Percentiles rank a stretch among this genome's conserved stretches.
These are phyloP conservation scores for Piscicola geometra DNA, from an alignment of 2,888 invertebrate species.

Conservation along the genomic window DNA sequence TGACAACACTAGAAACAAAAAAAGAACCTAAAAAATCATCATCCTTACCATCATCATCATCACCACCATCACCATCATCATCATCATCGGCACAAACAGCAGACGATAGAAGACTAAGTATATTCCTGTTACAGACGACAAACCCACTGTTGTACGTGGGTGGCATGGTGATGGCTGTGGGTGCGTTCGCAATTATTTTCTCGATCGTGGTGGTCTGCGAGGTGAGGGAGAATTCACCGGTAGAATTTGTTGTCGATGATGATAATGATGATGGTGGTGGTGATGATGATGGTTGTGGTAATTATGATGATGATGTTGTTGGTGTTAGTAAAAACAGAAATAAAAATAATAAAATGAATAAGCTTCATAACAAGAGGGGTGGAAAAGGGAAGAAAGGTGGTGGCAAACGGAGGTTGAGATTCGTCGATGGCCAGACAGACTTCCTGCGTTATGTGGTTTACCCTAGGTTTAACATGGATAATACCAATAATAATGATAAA, in stretches of 20 bases:
- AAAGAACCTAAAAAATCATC: background rate
- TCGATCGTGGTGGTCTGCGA: slow-evolving; percentile 98
- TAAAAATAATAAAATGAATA: background rate
- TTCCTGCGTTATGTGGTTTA: no score
- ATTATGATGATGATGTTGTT: background rate
- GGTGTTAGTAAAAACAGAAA: background rate
- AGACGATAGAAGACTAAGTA: background rate
- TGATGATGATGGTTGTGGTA: background rate
- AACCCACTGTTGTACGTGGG: slow-evolving; percentile 69
- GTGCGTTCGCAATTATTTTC: slow-evolving; percentile 92
- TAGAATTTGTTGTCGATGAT: background rate
- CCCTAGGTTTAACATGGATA: no score
- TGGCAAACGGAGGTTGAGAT: no score
- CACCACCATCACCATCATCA: background rate
- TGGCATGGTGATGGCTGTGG: slow-evolving; percentile 93
- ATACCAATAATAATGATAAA: no score
- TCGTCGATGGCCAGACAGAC: no score
- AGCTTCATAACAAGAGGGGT: background rate
- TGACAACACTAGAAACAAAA: no score
- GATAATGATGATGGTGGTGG: background rate
- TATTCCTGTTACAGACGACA: background rate
- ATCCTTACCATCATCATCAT: background rate
- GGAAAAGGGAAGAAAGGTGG: background rate
- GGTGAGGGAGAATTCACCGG: slow-evolving; percentile 71
- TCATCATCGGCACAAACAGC: no score